Evolutionary conservation across 2,888 invertebrate species (phyloP).

Genomic region (Petrolisthes cinctipes): DNA sequence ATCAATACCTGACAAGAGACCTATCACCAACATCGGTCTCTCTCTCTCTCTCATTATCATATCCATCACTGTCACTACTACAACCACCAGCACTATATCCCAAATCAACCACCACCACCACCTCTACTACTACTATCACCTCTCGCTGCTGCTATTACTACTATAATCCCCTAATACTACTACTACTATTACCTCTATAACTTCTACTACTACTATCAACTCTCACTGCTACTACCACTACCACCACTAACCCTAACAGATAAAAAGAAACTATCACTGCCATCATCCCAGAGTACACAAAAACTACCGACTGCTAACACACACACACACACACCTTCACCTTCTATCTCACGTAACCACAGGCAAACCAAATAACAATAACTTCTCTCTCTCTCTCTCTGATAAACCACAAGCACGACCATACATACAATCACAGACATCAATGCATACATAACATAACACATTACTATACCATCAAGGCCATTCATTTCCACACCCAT

Average conservation of each 20-base stretch:
- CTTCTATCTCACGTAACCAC: not conserved
- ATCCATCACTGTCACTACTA: not conserved
- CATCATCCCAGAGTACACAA: no score
- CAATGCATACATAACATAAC: not conserved
- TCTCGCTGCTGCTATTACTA: not conserved
- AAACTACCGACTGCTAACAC: no score
- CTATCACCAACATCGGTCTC: no score
- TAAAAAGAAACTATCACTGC: no score
- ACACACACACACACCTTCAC: not conserved
- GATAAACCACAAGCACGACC: no score
- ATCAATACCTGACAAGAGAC: no score
- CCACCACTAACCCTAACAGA: not conserved
- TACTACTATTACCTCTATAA: not conserved
- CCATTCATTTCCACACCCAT: not conserved
- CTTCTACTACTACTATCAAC: not conserved
- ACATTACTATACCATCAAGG: not conserved
- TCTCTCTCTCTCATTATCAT: not conserved
- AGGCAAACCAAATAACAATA: not conserved
- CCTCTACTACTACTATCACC: not conserved
- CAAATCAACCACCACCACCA: not conserved
- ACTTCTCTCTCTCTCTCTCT: conserved; percentile 9
- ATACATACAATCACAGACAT: no score
- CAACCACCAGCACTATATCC: not conserved
- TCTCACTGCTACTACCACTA: not conserved
- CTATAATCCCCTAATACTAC: not conserved